A percentile compares a stretch with the other conserved stretches of the same genome.
phyloP scores from a whole-genome alignment of 1,140 invertebrate genomes.

The Ladona fulva region DNA sequence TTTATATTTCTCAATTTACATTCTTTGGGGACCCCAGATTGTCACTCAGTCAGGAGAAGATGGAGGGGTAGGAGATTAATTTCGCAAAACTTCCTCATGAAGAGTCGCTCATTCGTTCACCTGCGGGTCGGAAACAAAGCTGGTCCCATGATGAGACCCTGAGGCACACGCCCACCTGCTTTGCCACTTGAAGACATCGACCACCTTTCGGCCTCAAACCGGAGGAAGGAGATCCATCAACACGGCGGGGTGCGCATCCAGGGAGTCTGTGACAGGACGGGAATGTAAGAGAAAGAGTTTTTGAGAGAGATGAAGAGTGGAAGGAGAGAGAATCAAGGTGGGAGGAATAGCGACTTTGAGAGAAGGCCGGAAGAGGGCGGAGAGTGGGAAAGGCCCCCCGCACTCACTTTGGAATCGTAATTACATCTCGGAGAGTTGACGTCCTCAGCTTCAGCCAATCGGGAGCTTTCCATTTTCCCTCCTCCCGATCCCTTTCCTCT shows the following conservation, averaged over 20 bases:
- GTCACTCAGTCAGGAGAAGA: neutral
- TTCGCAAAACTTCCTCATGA: neutral
- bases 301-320: neutral
- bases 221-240: constrained; percentile 7
- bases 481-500: neutral
- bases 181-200: constrained; percentile 8
- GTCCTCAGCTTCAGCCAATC: constrained; percentile 2
- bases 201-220: neutral
- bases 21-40: too few species aligned
- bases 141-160: neutral
- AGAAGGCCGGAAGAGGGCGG: neutral
- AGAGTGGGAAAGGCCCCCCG: neutral
- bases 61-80: neutral
- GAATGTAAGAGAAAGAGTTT: neutral
- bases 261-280: neutral
- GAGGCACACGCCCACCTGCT: neutral
- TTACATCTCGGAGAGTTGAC: constrained; percentile 4
- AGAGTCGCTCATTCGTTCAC: neutral
- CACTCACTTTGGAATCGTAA: constrained; percentile 9
- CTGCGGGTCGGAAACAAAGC: neutral
- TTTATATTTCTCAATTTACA: too few species aligned
- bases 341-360: neutral
- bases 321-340: neutral
- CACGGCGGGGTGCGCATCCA: neutral
- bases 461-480: constrained; percentile 7